Evolutionary conservation across 2,888 invertebrate genomes (phyloP).

Genomic region (Euphydryas editha): DNA sequence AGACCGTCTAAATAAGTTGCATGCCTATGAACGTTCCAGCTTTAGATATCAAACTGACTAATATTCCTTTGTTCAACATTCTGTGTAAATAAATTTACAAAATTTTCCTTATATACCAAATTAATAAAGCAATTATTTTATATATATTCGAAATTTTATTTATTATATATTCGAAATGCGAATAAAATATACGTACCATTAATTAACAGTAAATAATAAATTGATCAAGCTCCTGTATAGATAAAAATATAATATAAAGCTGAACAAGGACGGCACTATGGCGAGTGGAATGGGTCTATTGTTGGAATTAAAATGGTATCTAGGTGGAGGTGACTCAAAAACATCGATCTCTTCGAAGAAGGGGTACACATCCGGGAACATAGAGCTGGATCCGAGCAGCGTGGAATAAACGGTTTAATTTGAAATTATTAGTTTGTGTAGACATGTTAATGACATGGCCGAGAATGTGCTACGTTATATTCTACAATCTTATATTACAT

Average conservation of each 20-base stretch:
- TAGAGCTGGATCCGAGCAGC: slow-evolving; percentile 67
- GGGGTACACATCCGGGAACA: slow-evolving; percentile 69
- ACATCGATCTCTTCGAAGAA: slow-evolving; percentile 70
- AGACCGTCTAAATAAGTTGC: no score
- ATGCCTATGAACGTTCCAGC: no score
- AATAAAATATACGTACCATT: slow-evolving; percentile 38
- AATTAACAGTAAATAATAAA: slow-evolving; percentile 30
- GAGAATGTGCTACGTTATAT: neutral
- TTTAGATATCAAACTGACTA: no score
- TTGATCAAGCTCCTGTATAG: slow-evolving; percentile 17
- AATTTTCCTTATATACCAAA: no score
- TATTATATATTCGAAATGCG: neutral
- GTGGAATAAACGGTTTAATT: slow-evolving; percentile 52
- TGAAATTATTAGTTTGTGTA: neutral
- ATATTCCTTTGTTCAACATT: no score
- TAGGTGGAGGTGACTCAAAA: slow-evolving; percentile 66
- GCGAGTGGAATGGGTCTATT: slow-evolving; percentile 29
- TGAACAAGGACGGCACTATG: slow-evolving; percentile 43
- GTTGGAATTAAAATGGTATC: slow-evolving; percentile 55
- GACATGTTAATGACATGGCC: neutral
- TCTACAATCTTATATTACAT: neutral
- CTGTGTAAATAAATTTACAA: no score
- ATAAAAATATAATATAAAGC: slow-evolving; percentile 30
- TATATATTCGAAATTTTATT: no score
- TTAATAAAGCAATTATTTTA: neutral